These are phyloP conservation scores for Nannobrachium achirus DNA, from an alignment of 2,113 vertebrate species.

Conservation along the genomic window DNA sequence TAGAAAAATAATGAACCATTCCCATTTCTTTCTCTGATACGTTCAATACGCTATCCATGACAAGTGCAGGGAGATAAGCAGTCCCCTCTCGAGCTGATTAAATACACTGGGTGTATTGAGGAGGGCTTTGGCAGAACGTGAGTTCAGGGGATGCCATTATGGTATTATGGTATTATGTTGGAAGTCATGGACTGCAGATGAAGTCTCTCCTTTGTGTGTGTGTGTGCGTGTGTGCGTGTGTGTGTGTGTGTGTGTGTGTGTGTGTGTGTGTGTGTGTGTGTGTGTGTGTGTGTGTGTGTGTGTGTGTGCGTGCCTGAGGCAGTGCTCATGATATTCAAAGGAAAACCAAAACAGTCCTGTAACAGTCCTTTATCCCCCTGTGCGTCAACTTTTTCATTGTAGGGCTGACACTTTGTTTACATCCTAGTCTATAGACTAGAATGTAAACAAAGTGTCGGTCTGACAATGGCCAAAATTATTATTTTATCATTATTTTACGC, in stretches of 20 bases:
- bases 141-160: slow-evolving; percentile 53
- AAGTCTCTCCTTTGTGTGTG: slow-evolving; percentile 22
- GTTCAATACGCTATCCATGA: slow-evolving; percentile 78
- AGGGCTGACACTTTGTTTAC: no score
- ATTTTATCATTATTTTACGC: no score
- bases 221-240: slow-evolving; percentile 28
- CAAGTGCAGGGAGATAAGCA: slow-evolving; percentile 75
- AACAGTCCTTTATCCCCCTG: slow-evolving; percentile 32
- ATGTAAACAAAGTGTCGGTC: no score
- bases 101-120: slow-evolving; percentile 66
- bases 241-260: neutral
- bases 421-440: no score
- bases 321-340: slow-evolving; percentile 29
- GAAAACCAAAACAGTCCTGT: slow-evolving; percentile 47
- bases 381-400: no score
- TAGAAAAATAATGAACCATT: slow-evolving; percentile 80
- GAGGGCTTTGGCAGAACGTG: slow-evolving; percentile 54
- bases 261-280: neutral
- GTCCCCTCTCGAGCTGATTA: slow-evolving; percentile 77
- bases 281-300: neutral
- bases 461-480: no score
- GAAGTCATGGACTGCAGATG: slow-evolving; percentile 39
- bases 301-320: slow-evolving; percentile 16
- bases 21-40: slow-evolving; percentile 73
- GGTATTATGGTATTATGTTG: slow-evolving; percentile 50